A percentile compares a stretch with the other conserved stretches of the same genome.
Evolutionary conservation across 1,140 invertebrate species (phyloP).

Genomic region (Zophobas morio): DNA sequence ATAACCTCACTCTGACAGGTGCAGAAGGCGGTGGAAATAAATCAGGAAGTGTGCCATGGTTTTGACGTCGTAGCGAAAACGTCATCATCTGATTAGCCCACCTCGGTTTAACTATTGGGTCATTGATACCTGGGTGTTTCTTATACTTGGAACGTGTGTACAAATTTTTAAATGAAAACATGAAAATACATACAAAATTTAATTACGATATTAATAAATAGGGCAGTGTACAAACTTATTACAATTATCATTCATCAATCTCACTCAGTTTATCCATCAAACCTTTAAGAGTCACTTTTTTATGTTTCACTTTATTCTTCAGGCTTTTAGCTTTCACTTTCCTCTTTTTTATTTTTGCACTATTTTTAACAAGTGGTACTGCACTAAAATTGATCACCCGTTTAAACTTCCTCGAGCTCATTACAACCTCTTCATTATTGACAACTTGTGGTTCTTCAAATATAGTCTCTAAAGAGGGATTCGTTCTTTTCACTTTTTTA

Average conservation of each 20-base stretch:
- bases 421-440: constrained; percentile 18
- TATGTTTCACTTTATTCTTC: not conserved
- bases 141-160: too few species aligned
- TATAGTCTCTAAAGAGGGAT: constrained; percentile 47
- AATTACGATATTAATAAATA: constrained; percentile 2
- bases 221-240: not conserved
- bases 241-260: constrained; percentile 11
- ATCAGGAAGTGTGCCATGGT: too few species aligned
- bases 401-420: constrained; percentile 47
- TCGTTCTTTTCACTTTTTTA: constrained; percentile 46
- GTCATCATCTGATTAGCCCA: too few species aligned
- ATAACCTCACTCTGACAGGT: not conserved
- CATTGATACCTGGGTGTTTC: too few species aligned
- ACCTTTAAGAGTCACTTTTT: constrained; percentile 10
- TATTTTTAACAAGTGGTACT: constrained; percentile 16
- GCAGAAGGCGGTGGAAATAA: not conserved
- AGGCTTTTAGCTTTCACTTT: constrained; percentile 44
- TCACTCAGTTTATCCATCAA: constrained; percentile 16
- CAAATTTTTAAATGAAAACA: not conserved
- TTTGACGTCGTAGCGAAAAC: too few species aligned
- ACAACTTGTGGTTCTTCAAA: constrained; percentile 45
- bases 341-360: constrained; percentile 44
- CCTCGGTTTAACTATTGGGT: too few species aligned
- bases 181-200: not conserved
- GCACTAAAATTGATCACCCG: constrained; percentile 42